Conservation (phyloP, 2,113 vertebrate genomes). For the Pelusios castaneus region DNA sequence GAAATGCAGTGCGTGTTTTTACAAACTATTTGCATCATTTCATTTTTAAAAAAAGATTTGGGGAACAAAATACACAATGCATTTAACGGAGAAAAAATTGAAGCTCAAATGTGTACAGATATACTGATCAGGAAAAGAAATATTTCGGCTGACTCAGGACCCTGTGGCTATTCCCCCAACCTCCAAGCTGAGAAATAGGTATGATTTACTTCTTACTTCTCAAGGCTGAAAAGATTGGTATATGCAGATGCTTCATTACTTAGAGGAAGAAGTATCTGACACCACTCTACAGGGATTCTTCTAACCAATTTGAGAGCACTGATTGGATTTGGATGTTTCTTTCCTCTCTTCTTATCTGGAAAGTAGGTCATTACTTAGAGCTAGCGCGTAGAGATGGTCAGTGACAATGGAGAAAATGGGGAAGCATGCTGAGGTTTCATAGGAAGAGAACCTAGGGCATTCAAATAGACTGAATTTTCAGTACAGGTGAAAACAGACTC, state of each 20-base stretch:
- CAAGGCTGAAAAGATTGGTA: background rate
- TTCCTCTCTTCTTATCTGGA: background rate
- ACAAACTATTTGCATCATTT: background rate
- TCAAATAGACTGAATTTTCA: background rate
- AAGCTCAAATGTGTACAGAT: background rate
- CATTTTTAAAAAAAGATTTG: background rate
- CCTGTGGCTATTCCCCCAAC: background rate
- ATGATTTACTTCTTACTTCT: background rate
- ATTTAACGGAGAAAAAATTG: background rate
- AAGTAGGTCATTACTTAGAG: background rate
- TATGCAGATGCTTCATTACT: fast-evolving
- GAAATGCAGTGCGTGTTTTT: background rate
- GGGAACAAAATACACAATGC: background rate
- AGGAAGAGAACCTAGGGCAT: background rate
- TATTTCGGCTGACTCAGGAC: background rate
- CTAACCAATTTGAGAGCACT: background rate
- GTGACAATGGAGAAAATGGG: background rate
- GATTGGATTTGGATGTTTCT: background rate
- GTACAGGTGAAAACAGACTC: fast-evolving
- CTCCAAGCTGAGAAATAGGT: background rate
- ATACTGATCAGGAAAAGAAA: background rate
- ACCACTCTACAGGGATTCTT: background rate
- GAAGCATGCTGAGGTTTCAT: no score
- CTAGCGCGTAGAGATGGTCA: background rate
- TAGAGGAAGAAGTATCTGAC: background rate